Percentiles rank a stretch among this genome's conserved stretches.
These are phyloP conservation scores for Scrobipalpa atriplicella DNA, from an alignment of 2,888 invertebrate species.

Conservation along the genomic window DNA sequence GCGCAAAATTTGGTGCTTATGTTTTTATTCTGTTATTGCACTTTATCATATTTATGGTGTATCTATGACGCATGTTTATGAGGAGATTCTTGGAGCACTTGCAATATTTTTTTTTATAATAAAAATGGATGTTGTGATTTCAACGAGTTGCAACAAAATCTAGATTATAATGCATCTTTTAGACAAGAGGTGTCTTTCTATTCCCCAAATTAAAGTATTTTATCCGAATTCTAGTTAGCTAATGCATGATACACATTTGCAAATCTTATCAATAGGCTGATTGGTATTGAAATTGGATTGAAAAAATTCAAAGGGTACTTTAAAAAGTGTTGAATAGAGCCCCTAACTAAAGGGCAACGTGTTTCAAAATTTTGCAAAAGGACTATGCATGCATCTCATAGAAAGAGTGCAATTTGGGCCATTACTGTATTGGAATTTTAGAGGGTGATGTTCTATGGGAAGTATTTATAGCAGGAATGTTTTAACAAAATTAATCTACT, in stretches of 20 bases:
- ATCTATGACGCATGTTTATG: too few relatives aligned
- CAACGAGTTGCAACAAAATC: too few relatives aligned
- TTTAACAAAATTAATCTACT: slow-evolving; percentile 76
- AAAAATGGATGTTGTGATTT: too few relatives aligned
- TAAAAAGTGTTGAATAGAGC: not conserved
- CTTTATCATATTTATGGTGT: too few relatives aligned
- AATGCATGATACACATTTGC: slow-evolving; percentile 37
- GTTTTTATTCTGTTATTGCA: too few relatives aligned
- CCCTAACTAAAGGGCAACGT: not conserved
- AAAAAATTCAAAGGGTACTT: slow-evolving; percentile 19
- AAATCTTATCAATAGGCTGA: slow-evolving; percentile 30
- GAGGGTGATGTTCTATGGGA: slow-evolving; percentile 29
- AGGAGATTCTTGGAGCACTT: too few relatives aligned
- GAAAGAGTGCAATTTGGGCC: slow-evolving; percentile 34
- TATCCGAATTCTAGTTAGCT: not conserved
- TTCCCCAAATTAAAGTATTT: not conserved
- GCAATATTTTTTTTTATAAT: too few relatives aligned
- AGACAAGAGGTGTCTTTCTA: not conserved
- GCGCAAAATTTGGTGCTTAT: too few relatives aligned
- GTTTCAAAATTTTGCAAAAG: slow-evolving; percentile 31
- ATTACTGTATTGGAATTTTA: slow-evolving; percentile 45
- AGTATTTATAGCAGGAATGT: slow-evolving; percentile 58
- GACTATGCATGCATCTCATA: slow-evolving; percentile 34
- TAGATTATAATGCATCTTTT: not conserved
- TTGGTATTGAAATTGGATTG: slow-evolving; percentile 15